These are phyloP conservation scores for Cladorhizidae sp. DNA, from an alignment of 37 sponge, comb jelly and placozoan genomes.

Conservation along the genomic window DNA sequence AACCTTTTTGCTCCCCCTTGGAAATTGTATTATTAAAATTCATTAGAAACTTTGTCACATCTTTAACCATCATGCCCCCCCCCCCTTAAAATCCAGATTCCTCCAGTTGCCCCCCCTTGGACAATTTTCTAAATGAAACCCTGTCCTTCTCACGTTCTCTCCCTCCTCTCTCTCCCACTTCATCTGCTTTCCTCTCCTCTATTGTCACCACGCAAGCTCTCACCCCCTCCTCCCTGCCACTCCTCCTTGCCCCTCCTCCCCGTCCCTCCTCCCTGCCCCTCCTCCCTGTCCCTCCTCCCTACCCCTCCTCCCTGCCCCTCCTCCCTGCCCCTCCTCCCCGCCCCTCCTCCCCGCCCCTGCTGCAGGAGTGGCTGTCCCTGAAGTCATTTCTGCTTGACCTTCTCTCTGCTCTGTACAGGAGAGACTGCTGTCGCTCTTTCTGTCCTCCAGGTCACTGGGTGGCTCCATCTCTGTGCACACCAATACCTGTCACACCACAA, in stretches of 20 bases:
- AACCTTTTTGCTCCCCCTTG: too few relatives aligned
- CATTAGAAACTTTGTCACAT: too few relatives aligned
- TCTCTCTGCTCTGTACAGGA: constrained; percentile 55
- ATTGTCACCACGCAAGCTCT: not conserved
- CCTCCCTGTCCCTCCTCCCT: not conserved
- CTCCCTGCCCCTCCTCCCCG: not conserved
- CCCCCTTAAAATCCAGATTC: too few relatives aligned
- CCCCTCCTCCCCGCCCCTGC: not conserved
- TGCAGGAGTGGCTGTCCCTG: constrained; percentile 15
- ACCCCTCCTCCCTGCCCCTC: not conserved
- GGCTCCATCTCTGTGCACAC: not conserved
- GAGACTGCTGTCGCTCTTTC: constrained; percentile 62
- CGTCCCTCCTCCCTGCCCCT: not conserved
- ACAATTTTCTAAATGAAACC: too few relatives aligned
- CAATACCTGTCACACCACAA: constrained; percentile 17
- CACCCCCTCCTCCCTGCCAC: not conserved
- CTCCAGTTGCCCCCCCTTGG: too few relatives aligned
- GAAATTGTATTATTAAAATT: too few relatives aligned
- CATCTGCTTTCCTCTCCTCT: not conserved
- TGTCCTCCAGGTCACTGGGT: constrained; percentile 60
- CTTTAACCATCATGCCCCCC: too few relatives aligned
- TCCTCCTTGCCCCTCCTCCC: not conserved
- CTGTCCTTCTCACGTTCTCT: too few relatives aligned
- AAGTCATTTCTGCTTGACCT: constrained; percentile 17
- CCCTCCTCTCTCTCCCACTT: too few relatives aligned